phyloP scores from a whole-genome alignment of 2,888 invertebrate genomes.

The Ophion costatus region DNA sequence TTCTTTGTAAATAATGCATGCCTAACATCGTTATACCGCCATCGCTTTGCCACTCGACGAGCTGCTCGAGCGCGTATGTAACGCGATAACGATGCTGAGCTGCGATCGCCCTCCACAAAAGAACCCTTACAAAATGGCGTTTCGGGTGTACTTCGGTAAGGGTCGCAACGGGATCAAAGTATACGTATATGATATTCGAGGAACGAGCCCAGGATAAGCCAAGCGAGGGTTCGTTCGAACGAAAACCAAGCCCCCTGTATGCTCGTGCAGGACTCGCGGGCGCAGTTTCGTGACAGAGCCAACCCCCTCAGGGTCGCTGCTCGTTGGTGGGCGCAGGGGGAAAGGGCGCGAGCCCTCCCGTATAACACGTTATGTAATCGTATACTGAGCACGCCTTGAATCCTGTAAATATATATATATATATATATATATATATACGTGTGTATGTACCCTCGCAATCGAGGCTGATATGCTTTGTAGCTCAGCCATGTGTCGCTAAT shows the following conservation, averaged over 20 bases:
- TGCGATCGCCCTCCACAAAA: slow-evolving; percentile 28
- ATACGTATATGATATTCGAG: slow-evolving; percentile 13
- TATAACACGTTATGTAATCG: slow-evolving; percentile 80
- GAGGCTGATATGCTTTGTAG: slow-evolving; percentile 78
- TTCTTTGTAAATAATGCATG: slow-evolving; percentile 12
- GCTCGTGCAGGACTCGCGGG: slow-evolving; percentile 68
- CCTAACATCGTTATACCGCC: neutral
- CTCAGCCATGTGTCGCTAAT: slow-evolving; percentile 83
- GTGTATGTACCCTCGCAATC: slow-evolving; percentile 53
- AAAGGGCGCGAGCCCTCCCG: slow-evolving; percentile 65
- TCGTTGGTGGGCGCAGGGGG: slow-evolving; percentile 72
- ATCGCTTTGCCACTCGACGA: neutral
- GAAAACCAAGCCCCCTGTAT: slow-evolving; percentile 75
- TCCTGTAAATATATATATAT: slow-evolving; percentile 64
- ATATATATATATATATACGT: slow-evolving; percentile 49
- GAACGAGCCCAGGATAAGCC: slow-evolving; percentile 39
- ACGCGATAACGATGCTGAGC: slow-evolving; percentile 55
- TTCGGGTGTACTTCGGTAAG: slow-evolving; percentile 63
- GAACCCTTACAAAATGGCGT: slow-evolving; percentile 80
- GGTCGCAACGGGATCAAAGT: slow-evolving; percentile 55
- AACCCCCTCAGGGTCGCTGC: slow-evolving; percentile 74
- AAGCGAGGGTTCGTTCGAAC: slow-evolving; percentile 73
- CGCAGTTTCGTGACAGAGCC: slow-evolving; percentile 68
- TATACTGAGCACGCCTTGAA: slow-evolving; percentile 79
- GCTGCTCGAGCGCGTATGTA: neutral